Base-by-base conservation (phyloP, 2,888 invertebrate species). In the Andrena marginata region DNA sequence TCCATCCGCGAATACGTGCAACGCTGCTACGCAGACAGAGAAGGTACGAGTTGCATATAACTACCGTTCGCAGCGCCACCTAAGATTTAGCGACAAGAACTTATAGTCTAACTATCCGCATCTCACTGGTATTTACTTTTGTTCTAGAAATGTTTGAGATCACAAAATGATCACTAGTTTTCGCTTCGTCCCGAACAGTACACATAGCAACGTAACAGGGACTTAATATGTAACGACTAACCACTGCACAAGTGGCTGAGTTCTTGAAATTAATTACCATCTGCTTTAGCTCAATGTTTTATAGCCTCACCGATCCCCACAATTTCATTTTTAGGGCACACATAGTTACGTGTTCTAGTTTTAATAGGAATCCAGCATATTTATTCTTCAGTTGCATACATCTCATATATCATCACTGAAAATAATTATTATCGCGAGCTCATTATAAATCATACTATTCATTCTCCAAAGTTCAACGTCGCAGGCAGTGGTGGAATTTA, bases 21-120 rank as follows among this genome's bases (percentile, higher is more conserved):
- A 97, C 94, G 97, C 97, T 88, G 97, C 98, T 91, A 98, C 98
- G 90, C 98, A 98, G 95, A 98, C 98, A 42, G 98, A 98, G 94
- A 96, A 97, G 96, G 97, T 98, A 95, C 70, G n/a, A 72, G 42
- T 42, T 42, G 42, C 16, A 42, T 5, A 42, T 42, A 42, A 13
- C 42, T 42, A 6, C 3, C 33, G 29, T 33, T 20, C 29, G 48
- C 1, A 51, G 72, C 26, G 31, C 23, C 31, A 29, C 8, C 4
- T 42, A 7, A 59, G 68, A 33, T 33, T 48, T 48, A 64, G 26
- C 4, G 13, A 59, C 7, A 7, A 59, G 13, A 42, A 5, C 7
- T 69, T 69, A 29, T 35, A 10, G 20, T 60, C 48, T 16, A 59
- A 20, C 29, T 16, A 23, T 29, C 51, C 54, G 51, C 60, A 76